Base-by-base conservation (phyloP, 2,888 invertebrate species). In the Cyrtodaria siliqua region DNA sequence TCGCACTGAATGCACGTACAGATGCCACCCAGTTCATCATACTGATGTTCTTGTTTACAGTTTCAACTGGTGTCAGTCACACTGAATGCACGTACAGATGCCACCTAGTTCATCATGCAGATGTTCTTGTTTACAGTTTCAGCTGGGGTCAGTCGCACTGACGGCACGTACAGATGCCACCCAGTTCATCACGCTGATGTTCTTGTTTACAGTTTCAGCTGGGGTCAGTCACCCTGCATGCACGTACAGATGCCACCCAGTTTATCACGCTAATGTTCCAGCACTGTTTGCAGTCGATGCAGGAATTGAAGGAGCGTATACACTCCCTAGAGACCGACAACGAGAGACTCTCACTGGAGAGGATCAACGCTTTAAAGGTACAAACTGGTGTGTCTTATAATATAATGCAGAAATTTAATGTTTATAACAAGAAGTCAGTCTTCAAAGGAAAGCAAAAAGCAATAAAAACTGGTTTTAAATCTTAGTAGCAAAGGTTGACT, bases 351-450 rank as follows among this genome's bases (percentile, higher is more conserved):
- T 83, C 89, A 16, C 85, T 85, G 60, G 91, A 91, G 57, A 77
- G 91, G 33, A 76, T 86, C 3, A 88, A 87, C 74, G 90, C 90
- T 44, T 72, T 90, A 14, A 90, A 88, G 86, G 89, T 89, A n/a
- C n/a, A n/a, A n/a, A n/a, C n/a, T n/a, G n/a, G n/a, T n/a, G n/a
- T n/a, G n/a, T n/a, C n/a, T n/a, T n/a, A n/a, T n/a, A n/a, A n/a
- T n/a, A n/a, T n/a, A n/a, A n/a, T n/a, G n/a, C n/a, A n/a, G n/a
- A n/a, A n/a, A n/a, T n/a, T n/a, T n/a, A n/a, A n/a, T n/a, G n/a
- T n/a, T n/a, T n/a, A n/a, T n/a, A n/a, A n/a, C n/a, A n/a, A n/a
- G n/a, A n/a, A n/a, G n/a, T n/a, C n/a, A n/a, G n/a, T n/a, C n/a
- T n/a, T n/a, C n/a, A n/a, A n/a, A n/a, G n/a, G n/a, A n/a, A n/a